These are phyloP conservation scores for Poecilus cupreus DNA, from an alignment of 2,888 invertebrate species.

Conservation along the genomic window DNA sequence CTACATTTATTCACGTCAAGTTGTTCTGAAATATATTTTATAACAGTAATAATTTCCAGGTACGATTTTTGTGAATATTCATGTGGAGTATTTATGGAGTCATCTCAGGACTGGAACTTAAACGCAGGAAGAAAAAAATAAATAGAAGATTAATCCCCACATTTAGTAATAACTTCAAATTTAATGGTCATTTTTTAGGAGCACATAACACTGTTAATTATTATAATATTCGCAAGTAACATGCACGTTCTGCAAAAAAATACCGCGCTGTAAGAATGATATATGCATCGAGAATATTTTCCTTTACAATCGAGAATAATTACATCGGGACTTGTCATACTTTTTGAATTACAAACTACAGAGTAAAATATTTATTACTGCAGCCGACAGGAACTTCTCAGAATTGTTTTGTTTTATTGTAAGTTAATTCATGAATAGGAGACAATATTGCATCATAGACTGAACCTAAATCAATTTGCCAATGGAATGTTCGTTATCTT, in stretches of 20 bases:
- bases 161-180: constrained; percentile 55
- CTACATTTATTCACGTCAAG: constrained; percentile 12
- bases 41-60: constrained; percentile 32
- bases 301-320: constrained; percentile 7
- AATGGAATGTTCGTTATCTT: constrained; percentile 42
- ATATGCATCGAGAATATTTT: background rate
- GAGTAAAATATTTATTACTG: background rate
- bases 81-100: constrained; percentile 30
- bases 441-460: constrained; percentile 45
- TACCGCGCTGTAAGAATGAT: constrained; percentile 21
- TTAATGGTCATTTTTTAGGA: constrained; percentile 53
- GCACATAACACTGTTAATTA: constrained; percentile 49
- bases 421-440: background rate
- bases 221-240: constrained; percentile 44
- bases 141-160: constrained; percentile 48
- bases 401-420: constrained; percentile 16
- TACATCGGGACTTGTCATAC: background rate
- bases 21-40: constrained; percentile 29
- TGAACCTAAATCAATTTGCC: constrained; percentile 41
- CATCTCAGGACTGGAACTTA: background rate
- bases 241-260: constrained; percentile 12
- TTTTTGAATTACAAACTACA: background rate
- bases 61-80: constrained; percentile 40
- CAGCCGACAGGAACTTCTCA: background rate
- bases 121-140: constrained; percentile 7